Conservation (phyloP, 1,140 invertebrate species). For the Lordiphosa stackelbergi region DNA sequence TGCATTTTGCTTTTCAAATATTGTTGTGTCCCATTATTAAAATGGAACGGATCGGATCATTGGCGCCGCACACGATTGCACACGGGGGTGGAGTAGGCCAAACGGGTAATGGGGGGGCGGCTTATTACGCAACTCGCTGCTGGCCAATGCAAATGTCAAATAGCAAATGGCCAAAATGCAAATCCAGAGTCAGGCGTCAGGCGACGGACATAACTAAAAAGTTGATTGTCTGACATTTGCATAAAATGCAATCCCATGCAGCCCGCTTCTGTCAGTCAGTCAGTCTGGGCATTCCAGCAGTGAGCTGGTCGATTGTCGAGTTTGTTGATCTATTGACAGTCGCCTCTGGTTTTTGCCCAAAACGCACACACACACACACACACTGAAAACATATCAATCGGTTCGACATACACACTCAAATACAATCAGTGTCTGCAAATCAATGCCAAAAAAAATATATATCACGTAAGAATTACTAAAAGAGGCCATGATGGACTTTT, state of each 20-base stretch:
- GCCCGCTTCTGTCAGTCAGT: slow-evolving; percentile 19
- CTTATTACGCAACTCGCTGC: too few relatives aligned
- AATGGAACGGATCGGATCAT: too few relatives aligned
- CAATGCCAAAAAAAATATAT: slow-evolving; percentile 32
- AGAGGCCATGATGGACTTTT: background rate
- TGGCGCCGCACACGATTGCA: slow-evolving; percentile 15
- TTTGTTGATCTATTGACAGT: slow-evolving; percentile 66
- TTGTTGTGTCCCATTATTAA: too few relatives aligned
- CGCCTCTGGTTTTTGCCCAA: slow-evolving; percentile 21
- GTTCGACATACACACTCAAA: slow-evolving; percentile 37
- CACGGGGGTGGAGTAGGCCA: background rate
- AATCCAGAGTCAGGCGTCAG: too few relatives aligned
- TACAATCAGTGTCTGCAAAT: slow-evolving; percentile 63
- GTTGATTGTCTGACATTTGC: too few relatives aligned
- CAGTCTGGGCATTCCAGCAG: slow-evolving; percentile 11
- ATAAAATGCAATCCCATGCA: background rate
- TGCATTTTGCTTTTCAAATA: too few relatives aligned
- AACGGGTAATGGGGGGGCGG: too few relatives aligned
- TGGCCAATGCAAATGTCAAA: too few relatives aligned
- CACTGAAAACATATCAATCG: slow-evolving; percentile 47
- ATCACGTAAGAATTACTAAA: background rate
- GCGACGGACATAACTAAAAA: too few relatives aligned
- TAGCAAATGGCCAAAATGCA: too few relatives aligned
- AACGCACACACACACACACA: slow-evolving; percentile 8
- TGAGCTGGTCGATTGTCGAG: slow-evolving; percentile 25